Evolutionary conservation across 1,140 invertebrate species (phyloP).

Genomic region (Phthorimaea operculella): DNA sequence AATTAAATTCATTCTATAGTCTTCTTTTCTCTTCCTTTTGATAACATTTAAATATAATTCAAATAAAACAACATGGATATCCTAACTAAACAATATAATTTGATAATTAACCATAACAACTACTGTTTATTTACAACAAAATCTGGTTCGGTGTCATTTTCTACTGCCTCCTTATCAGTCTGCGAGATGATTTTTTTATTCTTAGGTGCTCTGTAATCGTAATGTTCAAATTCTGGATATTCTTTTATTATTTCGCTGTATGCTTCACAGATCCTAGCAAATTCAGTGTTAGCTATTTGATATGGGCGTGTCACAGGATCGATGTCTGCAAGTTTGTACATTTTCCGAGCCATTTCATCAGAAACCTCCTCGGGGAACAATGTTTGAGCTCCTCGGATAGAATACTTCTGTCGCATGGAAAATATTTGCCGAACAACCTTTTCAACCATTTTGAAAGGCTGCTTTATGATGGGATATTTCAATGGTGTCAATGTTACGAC

Average conservation of each 20-base stretch:
- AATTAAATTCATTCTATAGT: no score
- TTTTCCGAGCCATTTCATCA: constrained; percentile 73
- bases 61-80: constrained; percentile 9
- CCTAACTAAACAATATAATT: neutral
- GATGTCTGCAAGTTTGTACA: constrained; percentile 80
- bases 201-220: constrained; percentile 75
- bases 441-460: constrained; percentile 89
- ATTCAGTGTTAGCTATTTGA: constrained; percentile 82
- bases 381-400: constrained; percentile 74
- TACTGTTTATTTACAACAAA: constrained; percentile 5
- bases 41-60: no score
- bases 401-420: constrained; percentile 87
- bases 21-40: no score
- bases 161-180: neutral
- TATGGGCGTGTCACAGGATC: constrained; percentile 75
- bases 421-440: constrained; percentile 91
- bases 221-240: constrained; percentile 76
- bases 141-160: neutral
- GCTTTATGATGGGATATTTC: constrained; percentile 78
- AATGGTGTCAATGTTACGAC: constrained; percentile 90
- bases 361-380: constrained; percentile 81
- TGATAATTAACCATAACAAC: neutral
- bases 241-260: constrained; percentile 79
- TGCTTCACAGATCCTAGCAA: constrained; percentile 78
- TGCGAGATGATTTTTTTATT: constrained; percentile 22